Evolutionary conservation across 1,140 invertebrate genomes (phyloP).

Genomic region (Trachymyrmex septentrionalis): DNA sequence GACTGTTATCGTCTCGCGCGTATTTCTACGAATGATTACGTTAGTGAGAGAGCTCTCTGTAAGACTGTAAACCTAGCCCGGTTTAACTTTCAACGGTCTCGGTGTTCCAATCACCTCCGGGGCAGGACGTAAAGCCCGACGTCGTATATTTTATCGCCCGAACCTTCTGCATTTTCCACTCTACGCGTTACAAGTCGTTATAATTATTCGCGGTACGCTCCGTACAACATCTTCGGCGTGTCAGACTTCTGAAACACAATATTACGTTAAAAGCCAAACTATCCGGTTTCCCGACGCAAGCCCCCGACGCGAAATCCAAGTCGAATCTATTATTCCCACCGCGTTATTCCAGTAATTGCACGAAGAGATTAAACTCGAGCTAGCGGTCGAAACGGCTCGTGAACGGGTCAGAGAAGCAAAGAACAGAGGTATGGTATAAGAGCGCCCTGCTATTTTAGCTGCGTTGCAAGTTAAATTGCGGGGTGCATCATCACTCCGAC

Average conservation of each 20-base stretch:
- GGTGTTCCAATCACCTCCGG: constrained; percentile 41
- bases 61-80: constrained; percentile 25
- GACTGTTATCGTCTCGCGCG: not conserved
- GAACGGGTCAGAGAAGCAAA: constrained; percentile 42
- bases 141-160: constrained; percentile 43
- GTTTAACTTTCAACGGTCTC: constrained; percentile 48
- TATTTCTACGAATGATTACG: constrained; percentile 40
- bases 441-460: constrained; percentile 44
- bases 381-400: constrained; percentile 47
- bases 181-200: constrained; percentile 28
- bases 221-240: constrained; percentile 60
- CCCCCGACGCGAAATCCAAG: constrained; percentile 62
- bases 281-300: constrained; percentile 47
- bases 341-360: constrained; percentile 65
- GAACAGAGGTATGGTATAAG: constrained; percentile 16
- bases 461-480: constrained; percentile 47
- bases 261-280: constrained; percentile 63
- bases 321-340: constrained; percentile 64
- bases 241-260: constrained; percentile 63
- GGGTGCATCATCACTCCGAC: constrained; percentile 28
- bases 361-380: constrained; percentile 62
- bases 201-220: constrained; percentile 55
- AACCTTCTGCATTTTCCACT: constrained; percentile 8
- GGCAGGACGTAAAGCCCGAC: constrained; percentile 1
- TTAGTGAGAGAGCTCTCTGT: constrained; percentile 16